Evolutionary conservation across 2,888 invertebrate species (phyloP).

Genomic region (Drosophila maculinotata): DNA sequence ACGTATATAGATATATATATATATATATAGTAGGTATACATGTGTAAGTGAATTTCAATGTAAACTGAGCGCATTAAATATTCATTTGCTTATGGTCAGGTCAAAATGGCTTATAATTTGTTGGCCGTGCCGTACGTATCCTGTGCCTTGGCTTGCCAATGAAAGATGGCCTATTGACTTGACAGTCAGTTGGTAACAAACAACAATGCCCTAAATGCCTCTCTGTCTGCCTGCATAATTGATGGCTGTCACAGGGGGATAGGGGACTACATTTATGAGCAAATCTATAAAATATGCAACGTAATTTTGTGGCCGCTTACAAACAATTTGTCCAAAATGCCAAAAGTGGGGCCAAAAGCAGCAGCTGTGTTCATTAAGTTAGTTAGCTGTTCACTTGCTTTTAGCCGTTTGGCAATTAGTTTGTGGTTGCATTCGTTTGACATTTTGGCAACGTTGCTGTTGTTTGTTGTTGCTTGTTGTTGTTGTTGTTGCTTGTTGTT

Average conservation of each 20-base stretch:
- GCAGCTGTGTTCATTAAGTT: slow-evolving; percentile 47
- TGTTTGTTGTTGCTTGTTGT: slow-evolving; percentile 3
- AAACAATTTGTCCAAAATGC: slow-evolving; percentile 51
- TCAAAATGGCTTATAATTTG: slow-evolving; percentile 25
- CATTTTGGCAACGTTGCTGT: slow-evolving; percentile 52
- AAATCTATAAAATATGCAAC: slow-evolving; percentile 45
- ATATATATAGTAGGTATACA: background rate
- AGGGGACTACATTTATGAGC: slow-evolving; percentile 23
- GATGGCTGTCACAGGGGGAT: slow-evolving; percentile 29
- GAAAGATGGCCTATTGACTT: slow-evolving; percentile 19
- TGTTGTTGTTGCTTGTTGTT: slow-evolving; percentile 16
- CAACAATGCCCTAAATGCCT: background rate
- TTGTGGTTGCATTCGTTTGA: slow-evolving; percentile 68
- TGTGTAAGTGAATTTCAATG: slow-evolving; percentile 18
- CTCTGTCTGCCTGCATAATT: slow-evolving; percentile 41
- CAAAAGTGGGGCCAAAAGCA: slow-evolving; percentile 2
- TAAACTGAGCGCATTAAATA: slow-evolving; percentile 39
- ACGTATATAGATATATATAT: slow-evolving; percentile 1
- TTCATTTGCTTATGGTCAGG: slow-evolving; percentile 41
- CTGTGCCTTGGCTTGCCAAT: slow-evolving; percentile 13
- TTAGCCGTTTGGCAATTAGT: slow-evolving; percentile 71
- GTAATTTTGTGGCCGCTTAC: slow-evolving; percentile 23
- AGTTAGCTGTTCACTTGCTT: slow-evolving; percentile 51
- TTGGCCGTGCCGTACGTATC: slow-evolving; percentile 16
- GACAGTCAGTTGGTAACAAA: slow-evolving; percentile 12